phyloP scores from a whole-genome alignment of 2,888 invertebrate species.

The Drosophila kuntzei region DNA sequence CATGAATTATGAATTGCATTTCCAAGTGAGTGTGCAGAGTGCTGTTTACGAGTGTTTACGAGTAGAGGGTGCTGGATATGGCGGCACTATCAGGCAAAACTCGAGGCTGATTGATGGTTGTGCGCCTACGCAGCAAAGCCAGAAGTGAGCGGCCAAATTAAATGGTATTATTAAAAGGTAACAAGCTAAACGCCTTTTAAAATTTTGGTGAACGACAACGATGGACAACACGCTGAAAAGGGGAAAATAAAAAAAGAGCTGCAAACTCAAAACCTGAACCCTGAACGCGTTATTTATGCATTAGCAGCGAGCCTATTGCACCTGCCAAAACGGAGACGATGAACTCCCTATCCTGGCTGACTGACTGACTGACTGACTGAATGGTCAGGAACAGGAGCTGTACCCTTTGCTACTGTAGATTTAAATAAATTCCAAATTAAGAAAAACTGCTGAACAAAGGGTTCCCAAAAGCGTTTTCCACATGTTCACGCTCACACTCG shows the following conservation, averaged over 20 bases:
- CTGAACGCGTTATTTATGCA: slow-evolving; percentile 75
- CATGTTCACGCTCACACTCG: slow-evolving; percentile 31
- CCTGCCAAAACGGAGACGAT: slow-evolving; percentile 67
- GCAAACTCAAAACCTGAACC: slow-evolving; percentile 22
- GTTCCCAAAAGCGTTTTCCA: slow-evolving; percentile 56
- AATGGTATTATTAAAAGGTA: slow-evolving; percentile 81
- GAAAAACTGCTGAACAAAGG: slow-evolving; percentile 67
- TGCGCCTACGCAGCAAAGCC: slow-evolving; percentile 70
- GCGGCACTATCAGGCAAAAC: slow-evolving; percentile 50
- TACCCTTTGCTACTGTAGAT: slow-evolving; percentile 65
- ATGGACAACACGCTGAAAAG: slow-evolving; percentile 34
- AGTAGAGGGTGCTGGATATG: slow-evolving; percentile 23
- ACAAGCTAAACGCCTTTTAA: slow-evolving; percentile 82
- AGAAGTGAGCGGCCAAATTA: slow-evolving; percentile 63
- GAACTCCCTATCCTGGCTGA: slow-evolving; percentile 45
- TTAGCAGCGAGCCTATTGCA: slow-evolving; percentile 66
- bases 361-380: slow-evolving; percentile 38
- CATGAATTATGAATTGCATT: slow-evolving; percentile 77
- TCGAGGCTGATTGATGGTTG: slow-evolving; percentile 76
- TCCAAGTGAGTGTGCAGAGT: slow-evolving; percentile 38
- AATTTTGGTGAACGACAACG: slow-evolving; percentile 60
- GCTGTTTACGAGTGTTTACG: not conserved
- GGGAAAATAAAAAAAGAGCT: slow-evolving; percentile 40
- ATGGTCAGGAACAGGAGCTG: slow-evolving; percentile 20
- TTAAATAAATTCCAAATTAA: slow-evolving; percentile 82